Evolutionary conservation across 2,888 invertebrate species (phyloP), one percentile per base, ranked within the genome.

Genomic region (Leptopterna dolabrata): DNA sequence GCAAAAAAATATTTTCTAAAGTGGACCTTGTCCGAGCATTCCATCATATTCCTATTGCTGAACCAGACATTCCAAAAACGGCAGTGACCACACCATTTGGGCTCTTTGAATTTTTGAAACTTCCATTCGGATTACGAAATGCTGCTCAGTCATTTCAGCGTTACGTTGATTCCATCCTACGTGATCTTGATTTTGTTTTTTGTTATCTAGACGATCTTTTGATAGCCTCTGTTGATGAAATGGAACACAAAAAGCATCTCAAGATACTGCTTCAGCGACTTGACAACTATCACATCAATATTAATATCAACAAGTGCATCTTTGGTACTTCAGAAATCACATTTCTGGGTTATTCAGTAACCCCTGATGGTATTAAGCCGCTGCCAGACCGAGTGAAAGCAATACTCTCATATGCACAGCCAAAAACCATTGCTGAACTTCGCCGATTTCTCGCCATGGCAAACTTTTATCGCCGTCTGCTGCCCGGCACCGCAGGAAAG

Each of bases 21-120:
- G 88, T 92, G 2, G 91, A 92, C 89, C 89, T 92, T 19, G 89
- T 89, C 4, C 78, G 90, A n/a, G 91, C 91, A 19, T 80, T 27
- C 19, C 80, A 80, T 47, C 80, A 80, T 47, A 80, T 80, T 24
- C 43, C 43, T 13, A 88, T 91, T 45, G 84, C 76, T 1, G 45
- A 81, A 2, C 89, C 87, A 0, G 90, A 91, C 85, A 87, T 91
- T 11, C 88, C 51, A 0, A 91, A 91, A 80, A 90, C 90, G 0
- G 90, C 89, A 0, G 88, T 90, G 29, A 27, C 36, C 24, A 80
- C 80, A 9, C 45, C 80, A 36, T 80, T 80, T 47, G 80, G 80
- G 7, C 80, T 80, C 41, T 80, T 80, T 45, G 80, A 80, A 45
- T 80, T 80, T 80, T 27, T 80, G 14, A 16, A 27, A 11, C 30